Conservation (phyloP, 2,113 vertebrate genomes). For the Tapirus terrestris region DNA sequence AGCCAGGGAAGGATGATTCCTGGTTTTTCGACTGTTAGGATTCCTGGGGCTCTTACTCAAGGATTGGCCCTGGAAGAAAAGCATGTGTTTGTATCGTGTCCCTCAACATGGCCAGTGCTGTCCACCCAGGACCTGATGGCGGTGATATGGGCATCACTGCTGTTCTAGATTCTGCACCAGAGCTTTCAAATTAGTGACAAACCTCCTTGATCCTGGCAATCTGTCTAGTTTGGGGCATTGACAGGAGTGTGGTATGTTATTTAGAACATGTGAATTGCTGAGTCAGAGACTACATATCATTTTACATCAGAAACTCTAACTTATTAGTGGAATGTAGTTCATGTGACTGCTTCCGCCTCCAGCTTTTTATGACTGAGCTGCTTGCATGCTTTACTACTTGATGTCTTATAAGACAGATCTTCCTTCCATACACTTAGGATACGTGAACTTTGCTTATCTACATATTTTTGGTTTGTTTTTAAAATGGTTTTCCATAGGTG, state of each 20-base stretch:
- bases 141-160: background rate
- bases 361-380: background rate
- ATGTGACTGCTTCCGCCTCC: background rate
- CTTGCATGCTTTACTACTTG: no score
- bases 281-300: background rate
- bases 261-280: background rate
- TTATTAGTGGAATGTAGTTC: background rate
- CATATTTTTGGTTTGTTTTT: background rate
- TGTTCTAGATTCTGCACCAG: background rate
- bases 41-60: background rate
- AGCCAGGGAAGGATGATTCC: background rate
- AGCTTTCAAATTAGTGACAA: background rate
- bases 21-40: background rate
- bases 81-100: background rate
- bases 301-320: background rate
- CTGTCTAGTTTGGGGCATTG: background rate
- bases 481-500: background rate
- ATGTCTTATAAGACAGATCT: background rate
- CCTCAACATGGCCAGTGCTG: background rate
- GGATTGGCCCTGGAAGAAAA: background rate
- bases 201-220: background rate
- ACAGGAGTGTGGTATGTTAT: background rate
- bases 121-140: background rate
- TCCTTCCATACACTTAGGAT: background rate
- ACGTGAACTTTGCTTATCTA: background rate